Evolutionary conservation across 2,113 vertebrate species (phyloP).

Genomic region (Strix aluco): DNA sequence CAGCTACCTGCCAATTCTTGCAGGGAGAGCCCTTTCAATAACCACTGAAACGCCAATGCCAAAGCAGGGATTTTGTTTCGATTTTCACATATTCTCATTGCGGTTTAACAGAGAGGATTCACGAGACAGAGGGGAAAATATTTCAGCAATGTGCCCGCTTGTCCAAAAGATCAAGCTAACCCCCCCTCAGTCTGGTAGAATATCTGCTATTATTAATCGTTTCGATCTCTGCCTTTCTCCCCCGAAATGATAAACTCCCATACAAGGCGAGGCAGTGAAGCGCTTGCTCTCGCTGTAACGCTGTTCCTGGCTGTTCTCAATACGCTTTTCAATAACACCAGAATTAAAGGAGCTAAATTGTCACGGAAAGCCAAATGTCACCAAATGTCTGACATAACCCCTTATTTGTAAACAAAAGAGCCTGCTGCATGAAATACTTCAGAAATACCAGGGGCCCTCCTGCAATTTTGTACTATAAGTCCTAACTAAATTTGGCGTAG

Average conservation of each 20-base stretch:
- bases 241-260: not conserved
- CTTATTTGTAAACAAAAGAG: conserved; percentile 78
- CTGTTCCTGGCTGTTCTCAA: conserved; percentile 13
- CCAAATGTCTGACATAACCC: conserved; percentile 73
- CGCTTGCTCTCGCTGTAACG: not conserved
- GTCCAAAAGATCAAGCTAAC: not conserved
- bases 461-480: conserved; percentile 55
- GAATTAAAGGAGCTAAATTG: conserved; percentile 65
- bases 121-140: not conserved
- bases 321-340: not conserved
- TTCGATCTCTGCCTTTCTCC: conserved; percentile 17
- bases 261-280: conserved; percentile 24
- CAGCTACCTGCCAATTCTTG: conserved; percentile 20
- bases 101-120: conserved; percentile 8
- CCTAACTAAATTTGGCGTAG: conserved; percentile 58
- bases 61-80: conserved; percentile 50
- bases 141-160: not conserved
- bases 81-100: not conserved
- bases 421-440: conserved; percentile 53
- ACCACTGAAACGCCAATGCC: not conserved
- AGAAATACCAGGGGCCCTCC: conserved; percentile 67
- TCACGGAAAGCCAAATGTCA: conserved; percentile 70
- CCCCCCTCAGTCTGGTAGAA: not conserved
- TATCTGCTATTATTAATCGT: not conserved
- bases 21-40: conserved; percentile 41